phyloP scores from a whole-genome alignment of 2,888 invertebrate genomes.

The Mallateleia sp. region DNA sequence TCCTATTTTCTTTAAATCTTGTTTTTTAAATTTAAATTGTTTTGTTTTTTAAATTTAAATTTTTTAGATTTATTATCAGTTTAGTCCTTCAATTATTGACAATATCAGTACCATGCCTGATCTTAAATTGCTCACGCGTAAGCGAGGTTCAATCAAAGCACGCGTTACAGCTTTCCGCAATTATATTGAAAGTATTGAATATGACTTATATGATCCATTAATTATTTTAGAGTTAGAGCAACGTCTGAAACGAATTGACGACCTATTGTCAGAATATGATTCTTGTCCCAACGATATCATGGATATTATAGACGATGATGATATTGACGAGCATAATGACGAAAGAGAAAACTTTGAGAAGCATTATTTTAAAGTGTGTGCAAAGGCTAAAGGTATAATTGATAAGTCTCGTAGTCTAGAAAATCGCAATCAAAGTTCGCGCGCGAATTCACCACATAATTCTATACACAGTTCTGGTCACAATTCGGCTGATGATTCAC shows the following conservation, averaged over 20 bases:
- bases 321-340: background rate
- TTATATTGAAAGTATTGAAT: background rate
- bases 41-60: too few species aligned
- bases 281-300: background rate
- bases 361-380: background rate
- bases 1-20: too few species aligned
- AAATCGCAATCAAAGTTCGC: too few species aligned
- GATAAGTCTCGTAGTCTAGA: background rate
- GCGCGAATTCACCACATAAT: too few species aligned
- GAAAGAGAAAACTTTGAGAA: background rate
- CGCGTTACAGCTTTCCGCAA: background rate
- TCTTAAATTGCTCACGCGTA: background rate
- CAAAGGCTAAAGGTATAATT: background rate
- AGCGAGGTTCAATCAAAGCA: background rate
- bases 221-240: background rate
- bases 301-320: background rate
- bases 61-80: too few species aligned
- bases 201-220: background rate
- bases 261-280: background rate
- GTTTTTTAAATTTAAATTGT: too few species aligned
- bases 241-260: background rate
- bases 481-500: constrained; percentile 27
- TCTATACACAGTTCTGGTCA: background rate
- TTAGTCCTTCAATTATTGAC: too few species aligned
- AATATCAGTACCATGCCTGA: background rate